A percentile compares a stretch with the other conserved stretches of the same genome.
These are phyloP conservation scores for Zonotrichia albicollis DNA, from an alignment of 2,797 vertebrate species.

Conservation along the genomic window DNA sequence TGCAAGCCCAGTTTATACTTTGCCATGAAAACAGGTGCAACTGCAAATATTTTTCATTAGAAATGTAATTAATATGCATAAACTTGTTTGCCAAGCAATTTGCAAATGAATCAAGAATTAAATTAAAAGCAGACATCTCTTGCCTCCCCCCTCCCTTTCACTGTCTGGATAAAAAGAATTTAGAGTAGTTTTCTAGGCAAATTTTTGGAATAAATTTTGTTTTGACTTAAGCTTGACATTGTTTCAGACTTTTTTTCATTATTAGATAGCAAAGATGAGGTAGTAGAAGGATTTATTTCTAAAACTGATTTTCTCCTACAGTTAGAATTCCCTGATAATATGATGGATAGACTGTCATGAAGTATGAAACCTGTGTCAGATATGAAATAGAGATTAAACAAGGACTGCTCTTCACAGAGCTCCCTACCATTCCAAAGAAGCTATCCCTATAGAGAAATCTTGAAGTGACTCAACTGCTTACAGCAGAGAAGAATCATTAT, in stretches of 20 bases:
- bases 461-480: not conserved
- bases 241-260: not conserved
- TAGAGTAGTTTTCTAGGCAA: not conserved
- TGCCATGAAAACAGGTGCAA: conserved; percentile 41
- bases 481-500: not conserved
- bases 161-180: not conserved
- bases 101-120: conserved; percentile 44
- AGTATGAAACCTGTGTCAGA: not conserved
- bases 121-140: conserved; percentile 15
- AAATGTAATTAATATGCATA: conserved; percentile 58
- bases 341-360: not conserved
- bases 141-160: not conserved
- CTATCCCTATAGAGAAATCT: not conserved
- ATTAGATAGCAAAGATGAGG: not conserved
- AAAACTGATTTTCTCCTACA: not conserved
- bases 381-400: not conserved
- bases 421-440: not conserved
- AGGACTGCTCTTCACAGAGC: not conserved
- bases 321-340: not conserved
- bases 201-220: not conserved
- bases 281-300: not conserved
- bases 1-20: not conserved
- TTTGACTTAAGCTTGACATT: not conserved
- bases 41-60: conserved; percentile 61
- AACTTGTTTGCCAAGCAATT: conserved; percentile 56